A percentile compares a stretch with the other conserved stretches of the same genome.
Conservation (phyloP, 2,113 vertebrate species). For the Dendrocopos noguchii region DNA sequence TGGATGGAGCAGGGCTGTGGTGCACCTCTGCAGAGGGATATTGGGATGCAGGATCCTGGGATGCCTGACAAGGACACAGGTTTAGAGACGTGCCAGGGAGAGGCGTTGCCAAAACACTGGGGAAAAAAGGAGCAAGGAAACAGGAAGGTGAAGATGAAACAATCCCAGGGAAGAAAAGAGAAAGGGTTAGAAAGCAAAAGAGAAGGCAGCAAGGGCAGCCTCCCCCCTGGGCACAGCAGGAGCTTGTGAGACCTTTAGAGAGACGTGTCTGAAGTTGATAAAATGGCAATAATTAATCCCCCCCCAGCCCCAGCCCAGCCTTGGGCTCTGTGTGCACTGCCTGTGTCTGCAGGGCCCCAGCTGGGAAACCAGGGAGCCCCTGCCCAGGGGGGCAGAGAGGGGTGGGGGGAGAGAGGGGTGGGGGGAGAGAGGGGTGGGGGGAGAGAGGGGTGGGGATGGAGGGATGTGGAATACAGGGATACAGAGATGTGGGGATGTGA, state of each 20-base stretch:
- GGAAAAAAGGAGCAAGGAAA: neutral
- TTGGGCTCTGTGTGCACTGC: neutral
- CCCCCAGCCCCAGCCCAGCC: neutral
- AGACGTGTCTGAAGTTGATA: neutral
- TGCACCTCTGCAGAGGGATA: fast-evolving
- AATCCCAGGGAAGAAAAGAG: neutral
- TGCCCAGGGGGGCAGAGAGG: fast-evolving
- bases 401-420: neutral
- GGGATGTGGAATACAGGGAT: neutral
- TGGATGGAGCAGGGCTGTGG: fast-evolving
- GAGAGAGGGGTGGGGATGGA: no score
- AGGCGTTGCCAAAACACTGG: neutral
- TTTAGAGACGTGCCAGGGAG: fast-evolving
- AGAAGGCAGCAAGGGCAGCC: neutral
- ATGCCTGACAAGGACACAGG: fast-evolving
- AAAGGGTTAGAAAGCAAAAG: neutral
- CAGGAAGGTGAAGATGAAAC: neutral
- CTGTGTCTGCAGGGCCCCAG: neutral
- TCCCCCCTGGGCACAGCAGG: neutral
- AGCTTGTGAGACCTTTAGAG: neutral
- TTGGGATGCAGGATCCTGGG: neutral
- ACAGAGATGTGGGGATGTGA: no score
- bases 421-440: neutral
- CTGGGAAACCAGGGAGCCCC: neutral
- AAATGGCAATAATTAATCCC: neutral